phyloP scores from a whole-genome alignment of 2,113 vertebrate genomes.

The Deroptyus accipitrinus region DNA sequence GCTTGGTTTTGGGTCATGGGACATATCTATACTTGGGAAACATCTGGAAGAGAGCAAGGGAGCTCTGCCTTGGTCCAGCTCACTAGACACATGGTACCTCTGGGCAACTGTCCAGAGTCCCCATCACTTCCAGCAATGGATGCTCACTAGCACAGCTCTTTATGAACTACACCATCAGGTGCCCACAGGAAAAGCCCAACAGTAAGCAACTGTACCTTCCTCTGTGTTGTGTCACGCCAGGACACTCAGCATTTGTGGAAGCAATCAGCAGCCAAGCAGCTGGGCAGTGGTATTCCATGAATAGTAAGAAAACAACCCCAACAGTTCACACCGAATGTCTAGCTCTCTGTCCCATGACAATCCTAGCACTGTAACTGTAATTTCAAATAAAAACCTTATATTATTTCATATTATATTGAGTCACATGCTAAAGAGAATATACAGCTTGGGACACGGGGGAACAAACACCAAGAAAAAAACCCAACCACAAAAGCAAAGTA shows the following conservation, averaged over 20 bases:
- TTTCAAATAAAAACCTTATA: not conserved
- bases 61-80: not conserved
- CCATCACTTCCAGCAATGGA: accelerated
- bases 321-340: not conserved
- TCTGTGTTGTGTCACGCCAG: not conserved
- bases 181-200: not conserved
- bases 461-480: not conserved
- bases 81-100: accelerated
- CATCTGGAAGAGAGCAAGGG: not conserved
- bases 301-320: not conserved
- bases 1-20: accelerated
- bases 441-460: not conserved
- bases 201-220: not conserved
- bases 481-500: not conserved
- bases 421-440: not conserved
- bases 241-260: not conserved
- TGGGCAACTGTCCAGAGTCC: not conserved
- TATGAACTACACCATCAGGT: accelerated
- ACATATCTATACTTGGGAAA: not conserved
- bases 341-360: not conserved
- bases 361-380: not conserved
- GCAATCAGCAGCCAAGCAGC: not conserved
- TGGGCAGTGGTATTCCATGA: not conserved
- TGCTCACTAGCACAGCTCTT: not conserved
- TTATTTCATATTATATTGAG: not conserved